These are phyloP conservation scores for Gnatocerus cornutus DNA, from an alignment of 2,888 invertebrate species.

Conservation along the genomic window DNA sequence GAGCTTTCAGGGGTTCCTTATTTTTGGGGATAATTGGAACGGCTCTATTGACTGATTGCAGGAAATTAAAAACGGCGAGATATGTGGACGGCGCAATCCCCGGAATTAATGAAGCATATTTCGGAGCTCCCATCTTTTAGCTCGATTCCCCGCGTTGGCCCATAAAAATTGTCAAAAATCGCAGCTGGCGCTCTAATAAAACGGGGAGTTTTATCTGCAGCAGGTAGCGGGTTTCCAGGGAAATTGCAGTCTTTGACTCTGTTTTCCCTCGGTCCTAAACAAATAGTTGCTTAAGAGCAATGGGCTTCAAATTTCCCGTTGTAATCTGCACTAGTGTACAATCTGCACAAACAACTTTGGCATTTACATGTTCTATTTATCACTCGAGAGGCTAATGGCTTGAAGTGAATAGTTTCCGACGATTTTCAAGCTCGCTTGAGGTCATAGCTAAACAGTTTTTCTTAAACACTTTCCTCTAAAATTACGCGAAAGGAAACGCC, in stretches of 20 bases:
- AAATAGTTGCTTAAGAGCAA: slow-evolving; percentile 25
- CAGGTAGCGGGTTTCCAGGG: neutral
- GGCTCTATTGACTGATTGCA: neutral
- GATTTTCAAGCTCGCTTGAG: slow-evolving; percentile 2
- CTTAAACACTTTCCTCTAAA: neutral
- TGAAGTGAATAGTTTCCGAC: slow-evolving; percentile 12
- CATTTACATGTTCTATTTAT: slow-evolving; percentile 30
- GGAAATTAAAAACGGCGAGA: neutral
- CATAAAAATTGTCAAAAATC: neutral
- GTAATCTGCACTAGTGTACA: slow-evolving; percentile 15
- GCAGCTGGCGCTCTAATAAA: neutral
- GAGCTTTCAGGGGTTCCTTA: neutral
- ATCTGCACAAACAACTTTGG: neutral
- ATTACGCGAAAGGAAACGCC: neutral
- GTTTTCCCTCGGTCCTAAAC: slow-evolving; percentile 21
- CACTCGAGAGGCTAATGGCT: slow-evolving; percentile 5
- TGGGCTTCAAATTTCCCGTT: slow-evolving; percentile 27
- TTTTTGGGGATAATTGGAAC: neutral
- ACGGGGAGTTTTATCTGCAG: neutral
- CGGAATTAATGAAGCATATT: slow-evolving; percentile 13
- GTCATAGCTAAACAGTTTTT: neutral
- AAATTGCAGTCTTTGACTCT: slow-evolving; percentile 10
- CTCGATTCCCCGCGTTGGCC: slow-evolving; percentile 7
- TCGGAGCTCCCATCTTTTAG: slow-evolving; percentile 1
- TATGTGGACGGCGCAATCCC: neutral